Conservation (phyloP, 2,797 vertebrate genomes). For the Lacerta agilis region DNA sequence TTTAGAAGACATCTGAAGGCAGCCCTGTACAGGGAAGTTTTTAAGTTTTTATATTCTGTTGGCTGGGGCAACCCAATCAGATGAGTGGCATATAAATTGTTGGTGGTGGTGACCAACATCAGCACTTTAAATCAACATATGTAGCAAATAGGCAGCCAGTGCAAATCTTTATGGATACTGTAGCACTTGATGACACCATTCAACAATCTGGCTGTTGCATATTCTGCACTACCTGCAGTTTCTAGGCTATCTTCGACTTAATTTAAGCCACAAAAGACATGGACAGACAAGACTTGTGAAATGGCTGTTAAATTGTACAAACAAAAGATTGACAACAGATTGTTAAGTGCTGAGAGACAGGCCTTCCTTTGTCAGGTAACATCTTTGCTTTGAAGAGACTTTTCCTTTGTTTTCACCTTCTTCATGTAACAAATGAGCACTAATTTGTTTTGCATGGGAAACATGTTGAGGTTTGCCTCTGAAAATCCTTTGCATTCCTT, state of each 20-base stretch:
- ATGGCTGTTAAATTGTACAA: background rate
- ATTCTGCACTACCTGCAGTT: no score
- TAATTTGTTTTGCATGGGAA: background rate
- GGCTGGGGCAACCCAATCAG: no score
- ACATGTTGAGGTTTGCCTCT: background rate
- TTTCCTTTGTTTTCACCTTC: background rate
- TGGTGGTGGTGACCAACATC: no score
- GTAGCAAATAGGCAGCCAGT: no score
- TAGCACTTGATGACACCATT: no score
- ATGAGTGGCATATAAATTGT: no score
- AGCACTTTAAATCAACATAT: no score
- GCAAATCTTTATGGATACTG: no score
- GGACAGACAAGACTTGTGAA: background rate
- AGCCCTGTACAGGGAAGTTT: no score
- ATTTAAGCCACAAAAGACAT: background rate
- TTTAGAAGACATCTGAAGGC: no score
- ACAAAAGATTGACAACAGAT: background rate
- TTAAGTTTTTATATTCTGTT: no score
- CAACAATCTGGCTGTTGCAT: no score
- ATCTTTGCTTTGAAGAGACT: background rate
- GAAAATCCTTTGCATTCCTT: background rate
- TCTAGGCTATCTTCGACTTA: background rate
- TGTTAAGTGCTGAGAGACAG: background rate
- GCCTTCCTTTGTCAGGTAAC: background rate
- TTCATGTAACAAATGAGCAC: background rate